Conservation (phyloP, 2,113 vertebrate species). For the Rhinoderma darwinii region DNA sequence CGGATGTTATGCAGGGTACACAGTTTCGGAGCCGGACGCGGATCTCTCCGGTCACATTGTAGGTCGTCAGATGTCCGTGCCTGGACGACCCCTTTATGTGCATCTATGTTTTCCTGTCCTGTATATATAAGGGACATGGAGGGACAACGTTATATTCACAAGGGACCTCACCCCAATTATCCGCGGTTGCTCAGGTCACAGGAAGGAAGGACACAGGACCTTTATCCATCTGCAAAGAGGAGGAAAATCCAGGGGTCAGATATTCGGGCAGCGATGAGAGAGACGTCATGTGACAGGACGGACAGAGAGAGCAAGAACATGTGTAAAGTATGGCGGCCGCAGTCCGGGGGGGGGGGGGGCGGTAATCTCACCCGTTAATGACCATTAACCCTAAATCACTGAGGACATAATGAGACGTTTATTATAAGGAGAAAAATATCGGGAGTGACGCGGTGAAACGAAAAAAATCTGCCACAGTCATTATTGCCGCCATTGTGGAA, state of each 20-base stretch:
- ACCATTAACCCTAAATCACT: too few relatives aligned
- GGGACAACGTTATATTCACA: background rate
- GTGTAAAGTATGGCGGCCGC: background rate
- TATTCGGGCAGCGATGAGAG: background rate
- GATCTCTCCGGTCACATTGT: too few relatives aligned
- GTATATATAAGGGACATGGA: background rate
- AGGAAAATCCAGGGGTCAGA: background rate
- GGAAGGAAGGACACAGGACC: conserved; percentile 1
- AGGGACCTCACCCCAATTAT: background rate
- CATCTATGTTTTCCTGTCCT: background rate
- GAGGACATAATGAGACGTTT: too few relatives aligned
- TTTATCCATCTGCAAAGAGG: conserved; percentile 4
- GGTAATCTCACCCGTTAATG: background rate
- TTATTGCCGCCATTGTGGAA: too few relatives aligned
- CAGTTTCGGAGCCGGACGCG: too few relatives aligned
- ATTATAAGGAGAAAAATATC: too few relatives aligned
- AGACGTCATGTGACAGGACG: background rate
- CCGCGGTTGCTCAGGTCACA: background rate
- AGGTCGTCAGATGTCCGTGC: too few relatives aligned
- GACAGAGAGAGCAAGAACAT: background rate
- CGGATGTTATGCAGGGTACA: too few relatives aligned
- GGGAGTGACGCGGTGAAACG: too few relatives aligned
- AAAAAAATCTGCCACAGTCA: too few relatives aligned
- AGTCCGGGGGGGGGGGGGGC: background rate
- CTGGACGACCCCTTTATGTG: too few relatives aligned